Base-by-base conservation (phyloP, 2,797 vertebrate genomes). In the Trichosurus vulpecula region DNA sequence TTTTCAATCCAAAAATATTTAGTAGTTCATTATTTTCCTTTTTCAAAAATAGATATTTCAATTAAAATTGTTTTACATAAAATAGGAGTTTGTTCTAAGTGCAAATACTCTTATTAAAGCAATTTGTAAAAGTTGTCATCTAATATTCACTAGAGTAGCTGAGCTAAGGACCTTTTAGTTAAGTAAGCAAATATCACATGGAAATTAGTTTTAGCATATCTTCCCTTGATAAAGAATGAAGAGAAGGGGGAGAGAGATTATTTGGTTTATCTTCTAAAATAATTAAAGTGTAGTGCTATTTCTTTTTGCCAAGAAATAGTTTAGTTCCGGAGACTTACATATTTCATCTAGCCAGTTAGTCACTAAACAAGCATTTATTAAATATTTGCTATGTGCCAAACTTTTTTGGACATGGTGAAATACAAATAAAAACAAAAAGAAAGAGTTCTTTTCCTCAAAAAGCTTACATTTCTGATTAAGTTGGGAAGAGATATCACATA, bases 61-160 rank as follows among this genome's bases (percentile, higher is more conserved):
- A 92, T 93, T 89, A 90, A 57, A 96, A 87, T 56, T 92, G 1
- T 4, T 61, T 16, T 8, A 87, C 56, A 95, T 92, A 52, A 91
- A 91, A 61, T 81, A 52, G 3, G 3, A 25, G 0, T 0, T 29
- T 66, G 66, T 54, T 30, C 9, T 89, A 57, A 74, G 16, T 74
- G 93, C 11, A 54, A 61, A 81, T 25, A 47, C 41, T 81, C 2
- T 47, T 47, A 81, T 81, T 81, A 81, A 81, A 81, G 2, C 41
- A 81, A 81, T 25, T 47, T 47, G 41, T 81, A 47, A 81, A 81
- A 81, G 41, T 3, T 81, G n/a, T 47, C 47, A n/a, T 22, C 66
- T 74, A 74, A 74, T 41, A n/a, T 19, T 47, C 74, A 47, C 41
- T 25, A 19, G 19, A 41, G 2, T 6, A 25, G 74, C 22, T 8